Percentiles rank a stretch among this genome's conserved stretches.
These are phyloP conservation scores for Lutraria lutraria DNA, from an alignment of 2,888 invertebrate species.

Conservation along the genomic window DNA sequence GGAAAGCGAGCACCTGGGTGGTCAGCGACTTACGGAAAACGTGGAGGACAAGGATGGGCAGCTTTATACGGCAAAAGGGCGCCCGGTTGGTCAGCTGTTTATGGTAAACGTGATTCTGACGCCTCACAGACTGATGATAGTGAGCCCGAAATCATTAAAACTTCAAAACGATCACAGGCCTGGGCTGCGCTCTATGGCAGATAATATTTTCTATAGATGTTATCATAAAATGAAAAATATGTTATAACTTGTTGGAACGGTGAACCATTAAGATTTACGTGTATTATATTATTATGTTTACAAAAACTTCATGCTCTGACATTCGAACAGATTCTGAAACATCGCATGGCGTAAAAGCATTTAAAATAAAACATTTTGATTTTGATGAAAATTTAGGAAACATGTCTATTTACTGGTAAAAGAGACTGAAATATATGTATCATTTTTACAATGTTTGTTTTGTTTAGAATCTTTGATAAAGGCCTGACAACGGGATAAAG, in stretches of 20 bases:
- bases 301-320: background rate
- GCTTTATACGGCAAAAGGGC: constrained; percentile 50
- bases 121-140: background rate
- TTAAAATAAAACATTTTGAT: background rate
- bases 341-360: background rate
- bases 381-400: background rate
- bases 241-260: background rate
- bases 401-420: background rate
- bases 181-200: constrained; percentile 49
- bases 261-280: background rate
- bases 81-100: constrained; percentile 40
- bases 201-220: constrained; percentile 19
- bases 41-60: constrained; percentile 42
- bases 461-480: background rate
- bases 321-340: background rate
- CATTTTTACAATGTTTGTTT: constrained; percentile 2
- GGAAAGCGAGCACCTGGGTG: constrained; percentile 47
- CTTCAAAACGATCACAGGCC: constrained; percentile 35
- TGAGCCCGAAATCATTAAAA: background rate
- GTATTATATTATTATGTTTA: constrained; percentile 7
- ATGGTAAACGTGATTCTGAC: constrained; percentile 28
- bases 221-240: background rate
- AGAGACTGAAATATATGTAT: constrained; percentile 10
- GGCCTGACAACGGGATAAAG: no score
- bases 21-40: constrained; percentile 48